Evolutionary conservation across 2,113 vertebrate genomes (phyloP).

Genomic region (Larimichthys polyactis): DNA sequence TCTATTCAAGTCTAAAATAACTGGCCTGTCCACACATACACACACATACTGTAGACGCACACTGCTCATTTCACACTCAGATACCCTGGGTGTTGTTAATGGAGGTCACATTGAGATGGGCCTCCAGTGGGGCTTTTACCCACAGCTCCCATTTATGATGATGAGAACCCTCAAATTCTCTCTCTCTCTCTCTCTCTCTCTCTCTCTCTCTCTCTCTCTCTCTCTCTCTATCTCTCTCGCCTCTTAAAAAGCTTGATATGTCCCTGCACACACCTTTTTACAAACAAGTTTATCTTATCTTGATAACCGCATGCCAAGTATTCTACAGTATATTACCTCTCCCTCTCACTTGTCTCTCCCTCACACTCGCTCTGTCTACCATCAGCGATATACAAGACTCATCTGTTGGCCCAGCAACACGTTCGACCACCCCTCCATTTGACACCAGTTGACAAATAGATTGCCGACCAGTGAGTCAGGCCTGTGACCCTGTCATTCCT

Average conservation of each 20-base stretch:
- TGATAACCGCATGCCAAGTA: slow-evolving; percentile 1
- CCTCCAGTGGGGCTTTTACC: slow-evolving; percentile 41
- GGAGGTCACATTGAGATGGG: slow-evolving; percentile 82
- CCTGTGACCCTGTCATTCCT: slow-evolving; percentile 76
- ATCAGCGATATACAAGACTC: slow-evolving; percentile 50
- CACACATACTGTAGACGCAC: slow-evolving; percentile 27
- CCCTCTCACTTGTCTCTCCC: slow-evolving; percentile 14
- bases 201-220: too few species aligned
- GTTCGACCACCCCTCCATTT: slow-evolving; percentile 67
- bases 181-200: too few species aligned
- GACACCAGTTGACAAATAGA: slow-evolving; percentile 76
- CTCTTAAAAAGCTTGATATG: neutral
- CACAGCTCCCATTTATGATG: slow-evolving; percentile 55
- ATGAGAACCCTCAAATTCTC: slow-evolving; percentile 21
- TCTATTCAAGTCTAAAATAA: neutral
- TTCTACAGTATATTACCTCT: neutral
- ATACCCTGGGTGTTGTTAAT: slow-evolving; percentile 73
- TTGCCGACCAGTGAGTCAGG: slow-evolving; percentile 61
- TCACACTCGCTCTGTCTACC: slow-evolving; percentile 12
- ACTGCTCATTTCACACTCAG: slow-evolving; percentile 78
- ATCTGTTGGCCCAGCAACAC: slow-evolving; percentile 60
- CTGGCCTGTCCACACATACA: slow-evolving; percentile 11
- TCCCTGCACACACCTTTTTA: neutral
- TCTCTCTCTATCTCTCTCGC: too few species aligned
- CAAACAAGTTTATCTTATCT: slow-evolving; percentile 25